A percentile compares a stretch with the other conserved stretches of the same genome.
These are phyloP conservation scores for Lepetodrilus schrolli DNA, from an alignment of 2,888 invertebrate species.

Conservation along the genomic window DNA sequence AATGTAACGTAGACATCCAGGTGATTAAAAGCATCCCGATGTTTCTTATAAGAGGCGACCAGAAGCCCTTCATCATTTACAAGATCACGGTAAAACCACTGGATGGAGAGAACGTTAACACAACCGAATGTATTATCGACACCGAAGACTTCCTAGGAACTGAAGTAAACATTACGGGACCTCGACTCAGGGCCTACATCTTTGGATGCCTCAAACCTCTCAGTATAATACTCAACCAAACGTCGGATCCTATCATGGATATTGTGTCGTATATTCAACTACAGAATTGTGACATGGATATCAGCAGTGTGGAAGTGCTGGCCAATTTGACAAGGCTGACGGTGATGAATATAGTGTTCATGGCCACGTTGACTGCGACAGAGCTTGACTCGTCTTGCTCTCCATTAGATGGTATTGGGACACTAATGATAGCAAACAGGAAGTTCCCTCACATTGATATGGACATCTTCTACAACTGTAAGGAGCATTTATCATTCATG, in stretches of 20 bases:
- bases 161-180: neutral
- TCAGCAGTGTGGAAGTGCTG: neutral
- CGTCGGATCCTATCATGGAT: neutral
- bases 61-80: neutral
- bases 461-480: neutral
- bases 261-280: neutral
- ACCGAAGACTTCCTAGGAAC: neutral
- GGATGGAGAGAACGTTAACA: neutral
- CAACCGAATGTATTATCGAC: neutral
- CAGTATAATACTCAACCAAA: neutral
- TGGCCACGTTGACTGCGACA: neutral
- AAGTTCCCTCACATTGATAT: neutral
- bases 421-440: neutral
- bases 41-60: neutral
- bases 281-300: neutral
- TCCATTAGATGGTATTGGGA: neutral
- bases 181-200: neutral
- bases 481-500: slow-evolving; percentile 3
- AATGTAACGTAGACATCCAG: too few species aligned
- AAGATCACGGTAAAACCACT: neutral
- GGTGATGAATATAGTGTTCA: neutral
- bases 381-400: neutral
- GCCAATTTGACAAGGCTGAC: neutral
- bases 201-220: neutral
- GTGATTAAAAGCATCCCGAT: neutral